Percentiles rank a stretch among this genome's conserved stretches.
phyloP scores from a whole-genome alignment of 2,113 vertebrate genomes.

The Oncorhynchus tshawytscha region DNA sequence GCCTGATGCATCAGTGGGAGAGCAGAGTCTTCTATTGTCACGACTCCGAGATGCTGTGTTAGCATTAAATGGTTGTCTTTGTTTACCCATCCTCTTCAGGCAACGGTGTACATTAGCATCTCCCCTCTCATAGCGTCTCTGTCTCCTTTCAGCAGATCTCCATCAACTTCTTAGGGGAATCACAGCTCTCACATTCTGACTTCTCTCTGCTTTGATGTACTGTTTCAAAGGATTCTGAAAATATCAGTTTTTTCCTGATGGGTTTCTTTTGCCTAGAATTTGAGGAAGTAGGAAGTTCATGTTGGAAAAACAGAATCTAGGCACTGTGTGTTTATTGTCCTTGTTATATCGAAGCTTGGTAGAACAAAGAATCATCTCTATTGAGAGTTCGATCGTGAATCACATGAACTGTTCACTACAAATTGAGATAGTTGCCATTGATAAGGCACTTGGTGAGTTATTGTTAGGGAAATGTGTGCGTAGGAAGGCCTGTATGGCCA shows the following conservation, averaged over 20 bases:
- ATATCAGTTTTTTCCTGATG: background rate
- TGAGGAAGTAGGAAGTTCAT: background rate
- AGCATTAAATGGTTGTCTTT: constrained; percentile 16
- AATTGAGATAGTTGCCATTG: background rate
- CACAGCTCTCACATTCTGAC: background rate
- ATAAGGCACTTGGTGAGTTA: background rate
- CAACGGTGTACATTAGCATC: constrained; percentile 31
- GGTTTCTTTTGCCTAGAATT: background rate
- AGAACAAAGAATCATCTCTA: background rate
- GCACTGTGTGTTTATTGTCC: background rate
- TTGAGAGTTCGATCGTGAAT: too few relatives aligned
- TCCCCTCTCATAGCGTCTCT: constrained; percentile 37
- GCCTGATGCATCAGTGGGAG: constrained; percentile 19
- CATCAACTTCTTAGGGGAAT: background rate
- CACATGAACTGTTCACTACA: too few relatives aligned
- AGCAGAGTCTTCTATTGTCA: constrained; percentile 57
- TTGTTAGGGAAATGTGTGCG: background rate
- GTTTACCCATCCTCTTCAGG: constrained; percentile 45
- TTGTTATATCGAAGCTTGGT: background rate
- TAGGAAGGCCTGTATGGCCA: background rate
- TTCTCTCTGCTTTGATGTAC: background rate
- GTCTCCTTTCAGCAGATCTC: constrained; percentile 23
- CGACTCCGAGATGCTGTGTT: constrained; percentile 58
- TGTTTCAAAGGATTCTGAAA: background rate
- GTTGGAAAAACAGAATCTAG: background rate